Evolutionary conservation across 2,797 vertebrate genomes (phyloP).

Genomic region (Myotis planiceps): DNA sequence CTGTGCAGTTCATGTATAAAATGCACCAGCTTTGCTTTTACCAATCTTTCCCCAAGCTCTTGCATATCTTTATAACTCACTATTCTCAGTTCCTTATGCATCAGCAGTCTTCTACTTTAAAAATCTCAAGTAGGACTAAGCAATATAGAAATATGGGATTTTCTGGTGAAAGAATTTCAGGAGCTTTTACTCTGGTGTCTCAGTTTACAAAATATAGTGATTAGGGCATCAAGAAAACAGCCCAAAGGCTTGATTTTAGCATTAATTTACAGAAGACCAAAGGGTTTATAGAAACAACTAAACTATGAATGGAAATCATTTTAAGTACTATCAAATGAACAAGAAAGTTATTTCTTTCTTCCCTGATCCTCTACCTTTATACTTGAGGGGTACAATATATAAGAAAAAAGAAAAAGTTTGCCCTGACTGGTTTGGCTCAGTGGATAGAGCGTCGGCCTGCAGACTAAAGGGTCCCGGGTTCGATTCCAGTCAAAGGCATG

Average conservation of each 20-base stretch:
- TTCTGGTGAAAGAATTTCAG: background rate
- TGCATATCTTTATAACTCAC: background rate
- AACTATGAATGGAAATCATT: background rate
- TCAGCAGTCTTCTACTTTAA: background rate
- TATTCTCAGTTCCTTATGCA: background rate
- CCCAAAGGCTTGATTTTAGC: background rate
- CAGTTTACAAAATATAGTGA: background rate
- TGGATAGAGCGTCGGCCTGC: no score
- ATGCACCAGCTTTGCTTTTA: background rate
- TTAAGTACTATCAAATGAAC: background rate
- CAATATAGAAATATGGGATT: background rate
- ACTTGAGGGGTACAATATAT: background rate
- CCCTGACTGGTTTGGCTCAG: no score
- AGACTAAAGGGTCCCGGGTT: no score
- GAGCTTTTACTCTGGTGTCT: slow-evolving; percentile 8
- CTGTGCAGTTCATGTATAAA: background rate
- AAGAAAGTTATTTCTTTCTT: slow-evolving; percentile 17
- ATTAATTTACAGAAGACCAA: slow-evolving; percentile 14
- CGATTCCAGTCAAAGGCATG: no score
- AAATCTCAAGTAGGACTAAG: background rate
- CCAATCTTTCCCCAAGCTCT: background rate
- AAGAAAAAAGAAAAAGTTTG: background rate
- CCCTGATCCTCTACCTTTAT: background rate
- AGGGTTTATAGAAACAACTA: background rate
- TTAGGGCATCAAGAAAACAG: background rate